Percentiles rank a stretch among this genome's conserved stretches.
These are phyloP conservation scores for Aleadryas rufinucha DNA, from an alignment of 2,113 vertebrate species.

Conservation along the genomic window DNA sequence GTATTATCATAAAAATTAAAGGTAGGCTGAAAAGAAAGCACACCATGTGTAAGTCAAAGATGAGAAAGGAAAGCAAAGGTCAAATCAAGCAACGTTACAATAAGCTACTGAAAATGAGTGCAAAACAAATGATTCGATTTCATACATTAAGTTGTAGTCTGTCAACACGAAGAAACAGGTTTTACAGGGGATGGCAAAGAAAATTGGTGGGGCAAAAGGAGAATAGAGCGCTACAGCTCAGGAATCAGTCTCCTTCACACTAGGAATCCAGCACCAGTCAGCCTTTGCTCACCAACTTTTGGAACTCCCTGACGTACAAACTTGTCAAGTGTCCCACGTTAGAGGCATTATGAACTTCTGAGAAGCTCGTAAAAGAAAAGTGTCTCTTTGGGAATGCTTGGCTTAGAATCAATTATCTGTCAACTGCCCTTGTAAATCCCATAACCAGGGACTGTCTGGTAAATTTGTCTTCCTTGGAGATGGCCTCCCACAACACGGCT, in stretches of 20 bases:
- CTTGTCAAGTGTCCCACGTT: background rate
- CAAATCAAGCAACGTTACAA: background rate
- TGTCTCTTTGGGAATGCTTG: background rate
- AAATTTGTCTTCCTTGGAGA: background rate
- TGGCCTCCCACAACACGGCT: accelerated
- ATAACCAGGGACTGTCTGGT: background rate
- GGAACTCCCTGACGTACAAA: background rate
- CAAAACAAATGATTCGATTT: background rate
- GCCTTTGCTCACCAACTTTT: background rate
- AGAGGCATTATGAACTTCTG: background rate
- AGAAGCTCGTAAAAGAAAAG: background rate
- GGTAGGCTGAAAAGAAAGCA: background rate
- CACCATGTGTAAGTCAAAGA: background rate
- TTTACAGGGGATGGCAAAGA: background rate
- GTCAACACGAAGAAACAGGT: background rate
- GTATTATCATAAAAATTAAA: background rate
- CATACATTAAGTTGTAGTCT: background rate
- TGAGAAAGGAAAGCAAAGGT: background rate
- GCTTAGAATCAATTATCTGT: background rate
- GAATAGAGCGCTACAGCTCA: background rate
- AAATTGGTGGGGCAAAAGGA: background rate
- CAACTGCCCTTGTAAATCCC: background rate
- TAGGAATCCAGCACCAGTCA: background rate
- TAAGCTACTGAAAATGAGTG: background rate
- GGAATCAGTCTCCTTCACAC: background rate